These are phyloP conservation scores for Zingel zingel DNA, from an alignment of 2,113 vertebrate genomes.

Conservation along the genomic window DNA sequence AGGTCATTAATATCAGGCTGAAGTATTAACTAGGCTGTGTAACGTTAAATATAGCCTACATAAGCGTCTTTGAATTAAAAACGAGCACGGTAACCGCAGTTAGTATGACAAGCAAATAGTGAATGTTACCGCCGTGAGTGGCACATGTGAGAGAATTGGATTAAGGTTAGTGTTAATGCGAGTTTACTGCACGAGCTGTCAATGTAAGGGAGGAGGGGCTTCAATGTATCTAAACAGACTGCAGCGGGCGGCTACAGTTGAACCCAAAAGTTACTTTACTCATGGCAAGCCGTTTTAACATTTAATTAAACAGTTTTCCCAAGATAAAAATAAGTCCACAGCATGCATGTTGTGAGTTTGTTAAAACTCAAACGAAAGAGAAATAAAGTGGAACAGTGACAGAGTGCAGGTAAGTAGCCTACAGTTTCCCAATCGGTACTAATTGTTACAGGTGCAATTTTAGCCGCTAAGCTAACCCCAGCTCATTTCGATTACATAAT, in stretches of 20 bases:
- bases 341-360: too few species aligned
- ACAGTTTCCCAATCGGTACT: neutral
- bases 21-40: neutral
- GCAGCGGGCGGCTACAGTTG: too few species aligned
- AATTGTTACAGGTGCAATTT: neutral
- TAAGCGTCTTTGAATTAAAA: neutral
- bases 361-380: neutral
- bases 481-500: neutral
- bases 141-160: neutral
- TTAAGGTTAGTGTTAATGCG: constrained; percentile 17
- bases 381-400: neutral
- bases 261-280: neutral
- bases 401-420: neutral
- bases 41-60: neutral
- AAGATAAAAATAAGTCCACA: neutral
- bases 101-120: neutral
- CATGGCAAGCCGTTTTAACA: too few species aligned
- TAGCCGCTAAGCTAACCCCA: neutral
- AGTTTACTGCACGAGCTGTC: constrained; percentile 36
- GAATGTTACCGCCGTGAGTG: neutral
- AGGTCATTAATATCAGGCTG: neutral
- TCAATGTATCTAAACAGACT: neutral
- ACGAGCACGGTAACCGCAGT: neutral
- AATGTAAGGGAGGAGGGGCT: constrained; percentile 15
- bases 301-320: too few species aligned